A percentile compares a stretch with the other conserved stretches of the same genome.
Evolutionary conservation across 1,140 invertebrate genomes (phyloP).

Genomic region (Zaprionus kolodkinae): DNA sequence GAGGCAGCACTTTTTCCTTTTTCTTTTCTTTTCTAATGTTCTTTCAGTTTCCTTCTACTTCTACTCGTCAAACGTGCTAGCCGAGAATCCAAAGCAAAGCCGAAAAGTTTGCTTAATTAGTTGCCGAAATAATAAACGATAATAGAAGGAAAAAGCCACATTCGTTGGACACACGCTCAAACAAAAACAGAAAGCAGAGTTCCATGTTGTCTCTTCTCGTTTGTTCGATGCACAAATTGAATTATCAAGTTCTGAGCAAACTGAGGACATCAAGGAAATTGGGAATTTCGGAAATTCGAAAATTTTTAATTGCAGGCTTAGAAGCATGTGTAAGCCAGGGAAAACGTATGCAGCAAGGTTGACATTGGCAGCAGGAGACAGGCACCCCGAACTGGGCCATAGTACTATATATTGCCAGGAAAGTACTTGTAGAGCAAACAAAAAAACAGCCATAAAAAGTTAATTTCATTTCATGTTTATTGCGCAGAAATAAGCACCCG

Average conservation of each 20-base stretch:
- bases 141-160: conserved; percentile 39
- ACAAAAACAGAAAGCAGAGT: conserved; percentile 21
- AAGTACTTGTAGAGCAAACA: conserved; percentile 27
- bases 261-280: conserved; percentile 6
- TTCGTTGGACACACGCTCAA: not conserved
- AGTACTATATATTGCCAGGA: conserved; percentile 9
- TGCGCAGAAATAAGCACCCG: conserved; percentile 36
- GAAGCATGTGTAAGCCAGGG: not conserved
- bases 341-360: not conserved
- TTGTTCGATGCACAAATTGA: conserved; percentile 47
- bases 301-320: not conserved
- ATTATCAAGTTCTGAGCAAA: conserved; percentile 58
- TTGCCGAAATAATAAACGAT: conserved; percentile 67
- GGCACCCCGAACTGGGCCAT: not conserved
- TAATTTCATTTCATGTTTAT: conserved; percentile 65
- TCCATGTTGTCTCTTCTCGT: conserved; percentile 21
- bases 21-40: conserved; percentile 3
- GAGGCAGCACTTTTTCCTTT: conserved; percentile 52
- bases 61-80: conserved; percentile 71
- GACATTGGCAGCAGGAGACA: not conserved
- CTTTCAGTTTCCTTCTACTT: conserved; percentile 14
- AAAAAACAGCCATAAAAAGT: conserved; percentile 52
- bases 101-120: conserved; percentile 78
- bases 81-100: conserved; percentile 37
- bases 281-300: not conserved